These are phyloP conservation scores for Phrynosoma platyrhinos DNA, from an alignment of 2,113 vertebrate genomes.

Conservation along the genomic window DNA sequence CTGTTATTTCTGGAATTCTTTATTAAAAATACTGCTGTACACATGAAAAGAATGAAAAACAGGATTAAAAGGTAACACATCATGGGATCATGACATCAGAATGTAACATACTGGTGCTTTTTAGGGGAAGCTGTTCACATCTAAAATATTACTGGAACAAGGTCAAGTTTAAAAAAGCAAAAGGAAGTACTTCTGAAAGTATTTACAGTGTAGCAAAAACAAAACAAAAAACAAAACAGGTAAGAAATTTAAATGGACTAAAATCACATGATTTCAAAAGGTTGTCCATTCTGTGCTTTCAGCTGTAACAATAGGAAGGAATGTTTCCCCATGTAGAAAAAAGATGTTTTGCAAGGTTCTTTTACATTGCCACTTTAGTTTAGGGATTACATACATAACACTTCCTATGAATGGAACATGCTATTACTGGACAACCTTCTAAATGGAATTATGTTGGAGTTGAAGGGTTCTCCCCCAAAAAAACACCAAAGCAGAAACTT, in stretches of 20 bases:
- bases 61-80: constrained; percentile 81
- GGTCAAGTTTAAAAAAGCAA: constrained; percentile 69
- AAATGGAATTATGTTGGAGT: constrained; percentile 74
- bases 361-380: constrained; percentile 52
- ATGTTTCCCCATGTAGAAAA: constrained; percentile 59
- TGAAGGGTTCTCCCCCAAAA: constrained; percentile 73
- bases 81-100: constrained; percentile 80
- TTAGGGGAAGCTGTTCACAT: constrained; percentile 79
- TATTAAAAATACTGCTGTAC: constrained; percentile 99
- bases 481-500: constrained; percentile 80
- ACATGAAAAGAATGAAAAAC: constrained; percentile 91
- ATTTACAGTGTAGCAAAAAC: constrained; percentile 82
- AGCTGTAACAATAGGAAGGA: constrained; percentile 75
- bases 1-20: constrained; percentile 92
- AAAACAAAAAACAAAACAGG: constrained; percentile 64
- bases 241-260: constrained; percentile 74
- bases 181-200: constrained; percentile 77
- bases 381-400: constrained; percentile 65
- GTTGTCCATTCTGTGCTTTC: constrained; percentile 84
- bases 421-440: constrained; percentile 79
- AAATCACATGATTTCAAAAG: constrained; percentile 75
- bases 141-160: constrained; percentile 77
- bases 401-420: constrained; percentile 71
- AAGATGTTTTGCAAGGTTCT: constrained; percentile 61
- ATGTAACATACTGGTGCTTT: constrained; percentile 82